These are phyloP conservation scores for Esox niger DNA, from an alignment of 2,113 vertebrate genomes.

Conservation along the genomic window DNA sequence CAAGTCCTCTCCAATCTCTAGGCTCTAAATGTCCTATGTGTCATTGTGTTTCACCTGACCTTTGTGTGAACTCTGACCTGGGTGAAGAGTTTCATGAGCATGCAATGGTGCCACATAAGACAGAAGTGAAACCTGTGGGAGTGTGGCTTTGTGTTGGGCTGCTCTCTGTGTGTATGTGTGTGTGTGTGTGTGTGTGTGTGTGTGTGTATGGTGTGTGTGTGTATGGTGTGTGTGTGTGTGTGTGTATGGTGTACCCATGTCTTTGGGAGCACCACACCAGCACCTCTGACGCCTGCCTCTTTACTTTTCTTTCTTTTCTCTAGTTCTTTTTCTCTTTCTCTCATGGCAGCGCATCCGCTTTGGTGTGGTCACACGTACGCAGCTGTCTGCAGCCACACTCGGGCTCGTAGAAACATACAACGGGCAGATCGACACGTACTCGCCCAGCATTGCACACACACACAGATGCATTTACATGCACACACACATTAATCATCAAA, in stretches of 20 bases:
- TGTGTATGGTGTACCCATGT: slow-evolving; percentile 60
- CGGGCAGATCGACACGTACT: slow-evolving; percentile 68
- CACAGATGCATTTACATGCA: too few species aligned
- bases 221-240: too few species aligned
- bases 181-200: slow-evolving; percentile 62
- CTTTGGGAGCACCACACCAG: slow-evolving; percentile 49
- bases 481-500: slow-evolving; percentile 49
- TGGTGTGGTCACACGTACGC: slow-evolving; percentile 53
- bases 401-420: slow-evolving; percentile 39
- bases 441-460: slow-evolving; percentile 52
- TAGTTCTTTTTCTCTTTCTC: slow-evolving; percentile 47
- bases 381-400: slow-evolving; percentile 31
- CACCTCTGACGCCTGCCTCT: slow-evolving; percentile 59
- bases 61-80: slow-evolving; percentile 66
- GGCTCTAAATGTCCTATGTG: too few species aligned
- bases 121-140: slow-evolving; percentile 79
- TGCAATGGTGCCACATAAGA: slow-evolving; percentile 71
- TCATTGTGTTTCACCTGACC: slow-evolving; percentile 54
- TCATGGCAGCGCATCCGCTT: slow-evolving; percentile 48
- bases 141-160: slow-evolving; percentile 61
- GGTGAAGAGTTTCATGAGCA: slow-evolving; percentile 61
- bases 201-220: slow-evolving; percentile 52
- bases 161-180: slow-evolving; percentile 41
- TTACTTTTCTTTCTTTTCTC: slow-evolving; percentile 40
- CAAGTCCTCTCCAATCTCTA: too few species aligned